Conservation (phyloP, 2,888 invertebrate species). For the Lomographa bimaculata region DNA sequence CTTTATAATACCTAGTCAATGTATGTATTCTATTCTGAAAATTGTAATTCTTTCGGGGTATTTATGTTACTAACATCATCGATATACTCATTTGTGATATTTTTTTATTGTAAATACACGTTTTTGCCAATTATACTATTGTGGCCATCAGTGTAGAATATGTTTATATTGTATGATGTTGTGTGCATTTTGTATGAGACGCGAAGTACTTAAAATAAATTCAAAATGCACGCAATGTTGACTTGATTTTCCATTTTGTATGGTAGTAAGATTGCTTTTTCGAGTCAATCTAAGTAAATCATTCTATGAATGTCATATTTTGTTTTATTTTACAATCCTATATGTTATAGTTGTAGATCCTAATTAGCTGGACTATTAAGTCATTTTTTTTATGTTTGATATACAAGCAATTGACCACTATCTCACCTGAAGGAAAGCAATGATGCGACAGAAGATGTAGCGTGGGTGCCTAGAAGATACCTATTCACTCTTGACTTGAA, state of each 20-base stretch:
- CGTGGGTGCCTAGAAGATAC: no score
- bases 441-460: no score
- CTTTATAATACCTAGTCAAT: conserved; percentile 64
- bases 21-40: conserved; percentile 47
- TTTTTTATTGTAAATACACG: conserved; percentile 66
- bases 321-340: conserved; percentile 55
- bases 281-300: conserved; percentile 71
- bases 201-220: conserved; percentile 1
- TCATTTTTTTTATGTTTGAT: no score
- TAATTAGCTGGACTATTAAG: no score
- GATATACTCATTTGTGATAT: conserved; percentile 74
- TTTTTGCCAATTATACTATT: conserved; percentile 59
- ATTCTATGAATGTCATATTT: conserved; percentile 74
- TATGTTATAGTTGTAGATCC: no score
- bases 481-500: no score
- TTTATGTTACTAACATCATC: conserved; percentile 44
- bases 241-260: conserved; percentile 48
- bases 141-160: conserved; percentile 64
- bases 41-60: conserved; percentile 26
- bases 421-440: no score
- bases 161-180: conserved; percentile 35
- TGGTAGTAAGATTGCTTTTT: conserved; percentile 65
- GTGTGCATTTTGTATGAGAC: conserved; percentile 37
- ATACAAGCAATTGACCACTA: no score
- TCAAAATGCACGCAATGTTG: conserved; percentile 51